Conservation (phyloP, 2,888 invertebrate species). For the Oscheius myriophilus region DNA sequence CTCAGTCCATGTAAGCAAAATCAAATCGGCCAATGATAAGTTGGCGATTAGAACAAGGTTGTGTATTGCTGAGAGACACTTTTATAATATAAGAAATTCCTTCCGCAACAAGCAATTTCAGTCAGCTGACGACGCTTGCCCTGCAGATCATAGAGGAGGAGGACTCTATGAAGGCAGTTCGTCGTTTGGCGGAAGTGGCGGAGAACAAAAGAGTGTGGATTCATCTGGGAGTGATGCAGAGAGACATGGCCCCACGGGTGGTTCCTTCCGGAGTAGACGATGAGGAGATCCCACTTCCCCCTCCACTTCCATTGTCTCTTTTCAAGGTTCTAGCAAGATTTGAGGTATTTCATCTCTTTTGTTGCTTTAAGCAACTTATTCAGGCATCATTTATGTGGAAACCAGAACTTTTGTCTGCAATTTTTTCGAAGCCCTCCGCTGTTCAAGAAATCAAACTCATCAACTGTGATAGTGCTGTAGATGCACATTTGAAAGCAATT, state of each 20-base stretch:
- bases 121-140: not conserved
- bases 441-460: constrained; percentile 23
- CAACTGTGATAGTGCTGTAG: not conserved
- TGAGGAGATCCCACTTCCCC: no score
- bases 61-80: no score
- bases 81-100: no score
- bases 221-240: constrained; percentile 20
- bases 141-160: constrained; percentile 14
- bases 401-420: not conserved
- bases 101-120: not conserved
- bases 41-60: no score
- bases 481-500: constrained; percentile 10
- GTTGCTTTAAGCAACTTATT: not conserved
- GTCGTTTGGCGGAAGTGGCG: not conserved
- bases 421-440: no score
- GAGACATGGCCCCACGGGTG: constrained; percentile 6
- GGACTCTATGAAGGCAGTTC: not conserved
- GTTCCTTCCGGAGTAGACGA: not conserved
- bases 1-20: no score
- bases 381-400: constrained; percentile 18
- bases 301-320: not conserved
- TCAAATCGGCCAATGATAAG: no score
- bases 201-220: constrained; percentile 7
- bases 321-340: constrained; percentile 18
- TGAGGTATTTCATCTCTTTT: not conserved